These are phyloP conservation scores for Brenthis ino DNA, from an alignment of 2,888 invertebrate species.

Conservation along the genomic window DNA sequence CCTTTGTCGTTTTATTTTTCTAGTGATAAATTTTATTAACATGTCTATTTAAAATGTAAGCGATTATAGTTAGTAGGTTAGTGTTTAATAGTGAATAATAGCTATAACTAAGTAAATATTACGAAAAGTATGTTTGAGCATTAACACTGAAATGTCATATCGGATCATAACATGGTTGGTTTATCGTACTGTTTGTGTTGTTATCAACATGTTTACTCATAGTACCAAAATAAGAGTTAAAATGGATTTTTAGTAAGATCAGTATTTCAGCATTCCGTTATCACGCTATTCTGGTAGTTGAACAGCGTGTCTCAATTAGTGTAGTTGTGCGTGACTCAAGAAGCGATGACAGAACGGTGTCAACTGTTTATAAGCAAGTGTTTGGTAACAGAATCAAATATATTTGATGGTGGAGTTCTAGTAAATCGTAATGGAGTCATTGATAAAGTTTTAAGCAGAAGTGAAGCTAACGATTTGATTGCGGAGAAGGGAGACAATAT, in stretches of 20 bases:
- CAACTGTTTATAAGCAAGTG: conserved; percentile 73
- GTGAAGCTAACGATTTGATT: conserved; percentile 72
- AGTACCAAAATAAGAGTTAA: conserved; percentile 28
- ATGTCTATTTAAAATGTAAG: no score
- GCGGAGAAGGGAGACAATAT: conserved; percentile 73
- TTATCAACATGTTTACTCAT: conserved; percentile 39
- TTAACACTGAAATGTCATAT: background rate
- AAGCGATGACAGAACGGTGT: conserved; percentile 54
- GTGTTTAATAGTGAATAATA: no score
- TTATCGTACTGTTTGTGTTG: conserved; percentile 19
- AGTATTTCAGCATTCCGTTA: conserved; percentile 42
- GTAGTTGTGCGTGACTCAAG: conserved; percentile 44
- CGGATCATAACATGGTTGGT: background rate
- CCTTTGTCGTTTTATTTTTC: no score
- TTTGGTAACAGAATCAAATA: conserved; percentile 77
- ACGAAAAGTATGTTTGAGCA: background rate
- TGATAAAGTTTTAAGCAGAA: conserved; percentile 72
- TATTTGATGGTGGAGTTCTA: conserved; percentile 83
- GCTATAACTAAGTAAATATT: no score
- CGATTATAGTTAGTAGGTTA: no score
- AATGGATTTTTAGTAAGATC: conserved; percentile 34
- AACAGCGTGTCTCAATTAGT: conserved; percentile 43
- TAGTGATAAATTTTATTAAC: no score
- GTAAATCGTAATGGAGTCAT: conserved; percentile 83
- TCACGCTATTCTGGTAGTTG: conserved; percentile 43